phyloP scores from a whole-genome alignment of 2,797 vertebrate genomes.

The Melanogrammus aeglefinus region DNA sequence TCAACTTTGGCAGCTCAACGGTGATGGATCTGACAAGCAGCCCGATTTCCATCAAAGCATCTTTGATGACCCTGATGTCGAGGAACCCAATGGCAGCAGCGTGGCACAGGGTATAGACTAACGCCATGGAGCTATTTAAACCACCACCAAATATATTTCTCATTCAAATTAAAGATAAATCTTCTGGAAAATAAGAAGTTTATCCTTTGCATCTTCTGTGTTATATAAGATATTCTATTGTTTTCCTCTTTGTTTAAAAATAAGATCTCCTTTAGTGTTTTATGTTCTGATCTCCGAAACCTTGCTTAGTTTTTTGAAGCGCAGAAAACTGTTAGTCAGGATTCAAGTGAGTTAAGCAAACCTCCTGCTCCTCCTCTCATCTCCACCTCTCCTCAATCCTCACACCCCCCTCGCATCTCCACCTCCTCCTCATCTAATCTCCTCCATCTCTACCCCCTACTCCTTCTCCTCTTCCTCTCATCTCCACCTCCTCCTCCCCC shows the following conservation, averaged over 20 bases:
- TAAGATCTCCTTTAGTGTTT: not conserved
- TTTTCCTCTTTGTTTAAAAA: too few relatives aligned
- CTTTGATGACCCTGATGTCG: slow-evolving; percentile 53
- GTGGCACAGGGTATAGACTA: slow-evolving; percentile 72
- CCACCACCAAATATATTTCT: too few relatives aligned
- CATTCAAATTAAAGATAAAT: too few relatives aligned
- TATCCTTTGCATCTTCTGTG: too few relatives aligned
- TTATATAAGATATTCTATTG: too few relatives aligned
- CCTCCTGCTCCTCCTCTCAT: too few relatives aligned
- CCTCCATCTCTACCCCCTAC: not conserved
- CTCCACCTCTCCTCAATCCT: too few relatives aligned
- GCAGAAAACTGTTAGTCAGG: not conserved
- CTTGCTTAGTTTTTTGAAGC: not conserved
- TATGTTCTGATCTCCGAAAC: not conserved
- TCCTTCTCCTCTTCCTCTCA: not conserved
- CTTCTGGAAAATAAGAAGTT: too few relatives aligned
- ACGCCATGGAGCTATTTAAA: not conserved
- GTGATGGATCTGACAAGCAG: slow-evolving; percentile 59
- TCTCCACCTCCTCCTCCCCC: too few relatives aligned
- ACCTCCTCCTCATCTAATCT: not conserved
- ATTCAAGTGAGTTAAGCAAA: not conserved
- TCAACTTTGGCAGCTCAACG: slow-evolving; percentile 81
- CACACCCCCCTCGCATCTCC: too few relatives aligned
- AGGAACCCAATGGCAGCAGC: slow-evolving; percentile 62
- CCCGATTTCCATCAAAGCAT: slow-evolving; percentile 61